Base-by-base conservation (phyloP, 2,888 invertebrate genomes). In the Clunio marinus region DNA sequence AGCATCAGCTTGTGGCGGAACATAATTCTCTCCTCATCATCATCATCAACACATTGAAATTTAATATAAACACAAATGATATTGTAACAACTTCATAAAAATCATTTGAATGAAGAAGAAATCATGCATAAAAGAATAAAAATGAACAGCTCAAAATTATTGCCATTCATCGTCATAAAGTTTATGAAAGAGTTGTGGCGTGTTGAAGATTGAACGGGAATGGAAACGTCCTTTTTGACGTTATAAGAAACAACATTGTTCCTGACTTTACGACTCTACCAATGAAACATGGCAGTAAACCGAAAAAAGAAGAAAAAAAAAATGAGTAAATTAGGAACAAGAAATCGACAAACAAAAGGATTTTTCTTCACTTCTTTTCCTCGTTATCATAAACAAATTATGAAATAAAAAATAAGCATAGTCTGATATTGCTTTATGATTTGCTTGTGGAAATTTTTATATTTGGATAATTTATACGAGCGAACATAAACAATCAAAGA, bases 351-450 rank as follows among this genome's bases (percentile, higher is more conserved):
- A 32, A 27, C 58, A 27, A n/a, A n/a, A 55, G 8, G 32, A 20
- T 37, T 60, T 60, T 55, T 35, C 2, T 35, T 62, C 37, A 62
- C 62, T 24, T 13, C n/a, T 37, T 8, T 41, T 41, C 25, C n/a
- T n/a, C 24, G 62, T 63, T 63, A 63, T 63, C 63, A 63, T 63
- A 63, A 63, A 63, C 63, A 63, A 63, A 63, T 63, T 63, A 63
- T 63, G 63, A 63, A 63, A 63, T 63, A 63, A 63, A 59, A 63
- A 63, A n/a, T n/a, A 51, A 25, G 15, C 25, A 25, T 25, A 22
- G n/a, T 55, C 55, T 55, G 55, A 57, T 57, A 28, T 57, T 27
- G 55, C 27, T 37, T 63, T 63, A 63, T 63, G 37, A 25, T 45
- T 28, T 22, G 20, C 17, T 57, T 27, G 41, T 51, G 51, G n/a